Evolutionary conservation across 2,888 invertebrate genomes (phyloP), one percentile per base, ranked within the genome.

Genomic region (Ferdinandea cuprea): DNA sequence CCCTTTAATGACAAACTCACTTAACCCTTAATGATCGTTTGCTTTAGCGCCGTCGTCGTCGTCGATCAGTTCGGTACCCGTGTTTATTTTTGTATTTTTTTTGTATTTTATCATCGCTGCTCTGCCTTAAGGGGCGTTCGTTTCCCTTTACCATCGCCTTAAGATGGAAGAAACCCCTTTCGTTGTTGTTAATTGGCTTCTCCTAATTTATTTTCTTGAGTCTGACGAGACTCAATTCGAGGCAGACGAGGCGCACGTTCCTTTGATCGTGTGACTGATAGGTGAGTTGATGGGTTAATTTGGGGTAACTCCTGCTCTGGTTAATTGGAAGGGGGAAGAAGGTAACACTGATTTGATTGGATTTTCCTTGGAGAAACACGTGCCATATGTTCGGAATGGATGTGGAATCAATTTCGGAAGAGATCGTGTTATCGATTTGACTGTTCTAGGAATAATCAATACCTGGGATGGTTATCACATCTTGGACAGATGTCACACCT

Each of bases 231-330:
- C 28, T 17, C 25, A 1, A 4, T 17, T 17, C 13, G 54, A 46
- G 28, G 42, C 56, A 28, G 59, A 46, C 44, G 69, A 63, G 52
- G 37, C 44, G 71, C 81, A 83, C 71, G 81, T 73, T 83, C 63
- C 52, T 56, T 46, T 66, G 83, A 84, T 84, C 78, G 83, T 84
- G 83, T 84, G 83, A 72, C 83, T 78, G 78, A 84, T 84, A 79
- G 72, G 68, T 83, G 69, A 84, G 83, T 69, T 84, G 83, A 84
- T 84, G 83, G 78, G 78, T 83, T 79, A 84, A 84, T 84, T 84
- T 84, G 78, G 72, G 83, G 83, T 65, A 77, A 81, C 77, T 66
- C 71, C 42, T 59, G 46, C 35, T 17, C 9, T 46, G 35, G 2
- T 40, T 40, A 61, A 35, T 66, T 77, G 40, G 40, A 46, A 50